Conservation (phyloP, 2,113 vertebrate genomes). For the Tachysurus vachellii region DNA sequence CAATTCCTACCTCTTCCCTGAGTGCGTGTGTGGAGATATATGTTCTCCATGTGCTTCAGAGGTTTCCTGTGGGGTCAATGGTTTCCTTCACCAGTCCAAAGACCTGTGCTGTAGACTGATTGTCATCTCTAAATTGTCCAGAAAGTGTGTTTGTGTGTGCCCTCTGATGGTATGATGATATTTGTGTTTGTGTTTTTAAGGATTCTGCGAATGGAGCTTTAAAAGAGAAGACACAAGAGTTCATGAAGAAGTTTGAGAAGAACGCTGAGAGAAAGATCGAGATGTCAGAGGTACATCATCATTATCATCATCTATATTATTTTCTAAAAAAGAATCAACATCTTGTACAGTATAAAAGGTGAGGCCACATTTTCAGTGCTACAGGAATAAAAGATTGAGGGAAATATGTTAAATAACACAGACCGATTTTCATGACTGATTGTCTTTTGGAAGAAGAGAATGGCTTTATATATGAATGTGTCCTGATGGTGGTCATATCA, state of each 20-base stretch:
- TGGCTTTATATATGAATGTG: neutral
- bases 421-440: neutral
- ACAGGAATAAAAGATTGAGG: neutral
- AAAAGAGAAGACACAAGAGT: slow-evolving; percentile 89
- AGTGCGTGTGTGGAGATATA: too few species aligned
- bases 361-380: neutral
- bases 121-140: too few species aligned
- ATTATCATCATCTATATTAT: neutral
- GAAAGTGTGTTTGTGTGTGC: too few species aligned
- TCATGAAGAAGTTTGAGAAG: slow-evolving; percentile 92
- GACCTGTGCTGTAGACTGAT: too few species aligned
- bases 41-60: too few species aligned
- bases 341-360: neutral
- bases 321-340: too few species aligned
- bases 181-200: slow-evolving; percentile 55
- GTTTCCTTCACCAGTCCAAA: too few species aligned
- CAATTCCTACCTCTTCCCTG: too few species aligned
- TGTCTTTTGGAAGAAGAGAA: neutral
- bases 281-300: slow-evolving; percentile 85
- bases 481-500: neutral
- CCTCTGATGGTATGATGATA: neutral
- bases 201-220: slow-evolving; percentile 66
- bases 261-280: slow-evolving; percentile 90
- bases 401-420: neutral
- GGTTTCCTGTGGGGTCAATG: too few species aligned